Conservation (phyloP, 1,140 invertebrate genomes). For the Anthonomus grandis region DNA sequence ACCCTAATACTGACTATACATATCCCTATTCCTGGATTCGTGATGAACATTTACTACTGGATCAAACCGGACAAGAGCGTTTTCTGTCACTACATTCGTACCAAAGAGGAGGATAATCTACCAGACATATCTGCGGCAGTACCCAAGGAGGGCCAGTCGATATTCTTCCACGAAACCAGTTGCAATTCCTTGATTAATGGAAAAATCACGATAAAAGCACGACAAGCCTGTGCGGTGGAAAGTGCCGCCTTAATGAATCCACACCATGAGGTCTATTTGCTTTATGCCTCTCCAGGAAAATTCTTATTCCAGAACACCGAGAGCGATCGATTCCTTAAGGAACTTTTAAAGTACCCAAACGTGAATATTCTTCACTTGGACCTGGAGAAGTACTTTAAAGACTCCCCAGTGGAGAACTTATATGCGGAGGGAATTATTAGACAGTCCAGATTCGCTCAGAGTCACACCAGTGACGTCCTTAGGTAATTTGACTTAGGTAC, state of each 20-base stretch:
- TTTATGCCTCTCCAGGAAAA: constrained; percentile 54
- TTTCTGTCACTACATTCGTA: constrained; percentile 22
- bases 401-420: constrained; percentile 62
- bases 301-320: constrained; percentile 40
- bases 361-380: constrained; percentile 56
- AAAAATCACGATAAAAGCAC: constrained; percentile 49
- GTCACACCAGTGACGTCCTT: constrained; percentile 66
- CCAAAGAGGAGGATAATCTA: constrained; percentile 17
- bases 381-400: constrained; percentile 55
- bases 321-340: constrained; percentile 47
- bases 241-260: constrained; percentile 63
- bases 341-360: constrained; percentile 57
- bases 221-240: constrained; percentile 67
- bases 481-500: constrained; percentile 35
- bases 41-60: constrained; percentile 19
- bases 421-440: constrained; percentile 55
- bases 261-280: constrained; percentile 54
- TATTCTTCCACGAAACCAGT: constrained; percentile 47
- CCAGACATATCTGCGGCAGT: constrained; percentile 32
- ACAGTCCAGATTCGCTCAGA: constrained; percentile 54
- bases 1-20: constrained; percentile 3
- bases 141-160: constrained; percentile 40
- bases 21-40: constrained; percentile 4
- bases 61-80: constrained; percentile 20
- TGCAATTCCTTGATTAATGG: constrained; percentile 47